Conservation (phyloP, 2,888 invertebrate species). For the Himalopsyche anomala region DNA sequence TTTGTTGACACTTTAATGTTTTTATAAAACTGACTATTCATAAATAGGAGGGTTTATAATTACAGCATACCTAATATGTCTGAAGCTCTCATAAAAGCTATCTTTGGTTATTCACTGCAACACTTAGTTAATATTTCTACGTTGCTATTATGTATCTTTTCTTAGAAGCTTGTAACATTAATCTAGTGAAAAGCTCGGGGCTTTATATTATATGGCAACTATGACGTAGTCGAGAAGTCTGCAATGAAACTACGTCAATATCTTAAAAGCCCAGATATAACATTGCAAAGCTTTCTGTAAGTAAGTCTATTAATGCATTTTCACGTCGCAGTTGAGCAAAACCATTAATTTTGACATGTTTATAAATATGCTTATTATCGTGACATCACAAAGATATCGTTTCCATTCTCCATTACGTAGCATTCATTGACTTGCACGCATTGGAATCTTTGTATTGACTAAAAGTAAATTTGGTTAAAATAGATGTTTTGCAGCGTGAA, state of each 20-base stretch:
- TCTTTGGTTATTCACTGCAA: neutral
- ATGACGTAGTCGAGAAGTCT: constrained; percentile 20
- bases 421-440: no score
- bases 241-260: constrained; percentile 53
- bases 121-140: constrained; percentile 6
- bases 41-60: no score
- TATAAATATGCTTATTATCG: no score
- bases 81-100: constrained; percentile 1
- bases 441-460: no score
- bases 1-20: no score
- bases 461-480: no score
- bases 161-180: constrained; percentile 4
- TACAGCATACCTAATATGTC: neutral
- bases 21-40: no score
- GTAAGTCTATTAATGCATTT: constrained; percentile 57
- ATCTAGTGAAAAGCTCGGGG: constrained; percentile 18
- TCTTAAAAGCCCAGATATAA: constrained; percentile 57
- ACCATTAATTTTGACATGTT: neutral
- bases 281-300: constrained; percentile 49
- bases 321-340: constrained; percentile 36
- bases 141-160: constrained; percentile 10
- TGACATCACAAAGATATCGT: no score
- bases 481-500: no score
- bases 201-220: neutral
- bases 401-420: no score